Conservation (phyloP, 2,888 invertebrate species). For the Lepidochitona cinerea region DNA sequence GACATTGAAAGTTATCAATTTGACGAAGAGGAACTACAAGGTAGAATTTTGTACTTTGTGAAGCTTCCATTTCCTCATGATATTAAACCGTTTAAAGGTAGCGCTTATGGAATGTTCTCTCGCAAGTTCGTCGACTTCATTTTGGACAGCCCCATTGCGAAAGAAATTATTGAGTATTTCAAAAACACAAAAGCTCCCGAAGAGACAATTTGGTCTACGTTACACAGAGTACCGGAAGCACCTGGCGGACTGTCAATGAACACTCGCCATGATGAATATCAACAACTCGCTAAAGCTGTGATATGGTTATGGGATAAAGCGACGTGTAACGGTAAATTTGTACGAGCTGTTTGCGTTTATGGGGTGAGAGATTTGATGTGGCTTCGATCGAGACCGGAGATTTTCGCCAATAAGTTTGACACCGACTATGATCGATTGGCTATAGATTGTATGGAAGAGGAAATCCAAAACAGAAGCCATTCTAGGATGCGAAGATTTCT, state of each 20-base stretch:
- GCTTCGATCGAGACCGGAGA: slow-evolving; percentile 47
- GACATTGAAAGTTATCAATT: not conserved
- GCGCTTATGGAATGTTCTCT: slow-evolving; percentile 59
- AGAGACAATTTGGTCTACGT: slow-evolving; percentile 64
- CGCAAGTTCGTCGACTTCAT: slow-evolving; percentile 58
- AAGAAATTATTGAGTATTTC: too few species aligned
- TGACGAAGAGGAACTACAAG: not conserved
- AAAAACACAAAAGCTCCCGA: too few species aligned
- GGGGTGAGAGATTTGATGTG: slow-evolving; percentile 49
- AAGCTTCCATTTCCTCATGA: slow-evolving; percentile 23
- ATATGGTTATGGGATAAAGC: slow-evolving; percentile 41
- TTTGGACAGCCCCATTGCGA: too few species aligned
- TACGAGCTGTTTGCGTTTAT: slow-evolving; percentile 44
- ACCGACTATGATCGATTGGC: slow-evolving; percentile 40
- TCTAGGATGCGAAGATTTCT: too few species aligned
- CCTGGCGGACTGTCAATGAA: slow-evolving; percentile 49
- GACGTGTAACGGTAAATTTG: slow-evolving; percentile 39
- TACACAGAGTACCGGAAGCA: slow-evolving; percentile 51
- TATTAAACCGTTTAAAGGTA: slow-evolving; percentile 52
- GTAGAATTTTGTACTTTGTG: not conserved
- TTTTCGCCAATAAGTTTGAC: slow-evolving; percentile 66
- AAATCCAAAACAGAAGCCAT: too few species aligned
- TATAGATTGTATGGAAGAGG: slow-evolving; percentile 45
- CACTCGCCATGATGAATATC: slow-evolving; percentile 36
- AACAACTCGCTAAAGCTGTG: slow-evolving; percentile 42